Evolutionary conservation across 2,113 vertebrate species (phyloP), one percentile per base, ranked within the genome.

Genomic region (Podarcis muralis): DNA sequence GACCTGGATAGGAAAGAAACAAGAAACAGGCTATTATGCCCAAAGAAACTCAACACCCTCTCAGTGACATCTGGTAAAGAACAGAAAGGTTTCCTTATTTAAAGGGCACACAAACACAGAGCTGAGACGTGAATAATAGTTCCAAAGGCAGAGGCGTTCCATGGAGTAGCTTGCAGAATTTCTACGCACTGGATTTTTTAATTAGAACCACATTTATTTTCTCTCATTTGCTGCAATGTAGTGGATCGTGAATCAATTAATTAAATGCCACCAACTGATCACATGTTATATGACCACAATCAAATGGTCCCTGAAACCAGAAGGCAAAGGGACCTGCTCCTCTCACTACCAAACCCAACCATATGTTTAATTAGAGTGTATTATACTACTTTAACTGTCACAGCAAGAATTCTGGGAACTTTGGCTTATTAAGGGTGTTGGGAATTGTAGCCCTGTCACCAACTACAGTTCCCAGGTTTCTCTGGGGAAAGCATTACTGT

Each of bases 1-100:
- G 99, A 99, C 94, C 99, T 99, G 91, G 92, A 91, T 32, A 89
- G 59, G 8, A 71, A 83, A 53, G 40, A 80, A 62, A 20, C 6
- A n/a, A 83, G 0, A 86, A 71, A 37, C 8, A 71, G 66, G 30
- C 5, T 69, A 66, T 89, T 76, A 88, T 1, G 13, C 20, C n/a
- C n/a, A n/a, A 20, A 15, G 68, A 84, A 87, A 59, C 6, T 77
- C 69, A 77, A 74, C 48, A 87, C 3, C 2, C 57, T 72, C 48
- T 72, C 66, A 74, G 2, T 72, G 53, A 72, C 35, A 72, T 37
- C 16, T 25, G 59, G 18, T 68, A 62, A 86, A 71, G 27, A 71
- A 7, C 25, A 15, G 11, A 77, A 27, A 27, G 40, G 4, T 77
- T 43, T 77, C 48, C 78, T n/a, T 80, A 18, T 59, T 83, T 7